phyloP scores from a whole-genome alignment of 2,888 invertebrate species.

The Cristatella mucedo region DNA sequence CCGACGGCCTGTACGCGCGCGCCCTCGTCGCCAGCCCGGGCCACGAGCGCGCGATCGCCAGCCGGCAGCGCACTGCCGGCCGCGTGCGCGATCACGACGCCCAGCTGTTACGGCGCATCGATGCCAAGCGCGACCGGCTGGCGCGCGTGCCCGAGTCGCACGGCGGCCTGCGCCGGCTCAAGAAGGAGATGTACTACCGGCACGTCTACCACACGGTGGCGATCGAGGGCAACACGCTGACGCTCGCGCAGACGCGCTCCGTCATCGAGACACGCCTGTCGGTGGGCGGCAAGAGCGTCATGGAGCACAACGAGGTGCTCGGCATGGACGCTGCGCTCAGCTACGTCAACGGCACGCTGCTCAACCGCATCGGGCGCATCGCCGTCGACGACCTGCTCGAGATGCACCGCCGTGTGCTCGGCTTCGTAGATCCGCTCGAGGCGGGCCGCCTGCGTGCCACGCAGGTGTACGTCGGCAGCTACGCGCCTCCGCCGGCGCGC shows the following conservation, averaged over 20 bases:
- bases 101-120: conserved; percentile 53
- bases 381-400: conserved; percentile 71
- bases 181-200: conserved; percentile 78
- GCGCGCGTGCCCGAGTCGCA: conserved; percentile 63
- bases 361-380: conserved; percentile 54
- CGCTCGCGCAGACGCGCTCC: conserved; percentile 71
- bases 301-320: conserved; percentile 90
- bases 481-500: conserved; percentile 72
- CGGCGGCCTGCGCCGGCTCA: conserved; percentile 64
- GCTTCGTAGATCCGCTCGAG: conserved; percentile 80
- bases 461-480: conserved; percentile 78
- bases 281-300: conserved; percentile 72
- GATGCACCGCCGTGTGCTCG: conserved; percentile 77
- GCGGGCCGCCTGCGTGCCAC: conserved; percentile 63
- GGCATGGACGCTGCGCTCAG: conserved; percentile 79
- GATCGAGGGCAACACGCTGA: conserved; percentile 94
- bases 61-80: conserved; percentile 66
- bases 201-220: conserved; percentile 93
- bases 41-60: conserved; percentile 45
- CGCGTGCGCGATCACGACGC: conserved; percentile 73
- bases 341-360: conserved; percentile 56
- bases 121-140: conserved; percentile 64
- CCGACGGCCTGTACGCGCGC: conserved; percentile 69
- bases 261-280: conserved; percentile 69
- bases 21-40: conserved; percentile 68